phyloP scores from a whole-genome alignment of 1,140 invertebrate genomes.

The Bathynomus jamesi region DNA sequence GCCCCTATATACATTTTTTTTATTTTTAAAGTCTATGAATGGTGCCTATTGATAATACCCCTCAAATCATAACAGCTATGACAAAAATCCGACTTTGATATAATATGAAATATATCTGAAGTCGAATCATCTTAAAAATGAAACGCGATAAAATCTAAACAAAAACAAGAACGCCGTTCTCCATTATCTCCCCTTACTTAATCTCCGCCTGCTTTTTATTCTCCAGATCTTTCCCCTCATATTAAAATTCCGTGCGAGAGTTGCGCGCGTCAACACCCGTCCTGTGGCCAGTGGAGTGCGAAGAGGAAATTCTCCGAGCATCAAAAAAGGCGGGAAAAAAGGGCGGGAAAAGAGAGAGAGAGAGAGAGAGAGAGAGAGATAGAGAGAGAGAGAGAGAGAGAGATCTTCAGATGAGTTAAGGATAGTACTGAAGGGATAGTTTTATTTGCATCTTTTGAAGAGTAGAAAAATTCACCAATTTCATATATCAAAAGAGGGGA shows the following conservation, averaged over 20 bases:
- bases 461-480: no score
- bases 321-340: background rate
- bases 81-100: background rate
- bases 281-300: background rate
- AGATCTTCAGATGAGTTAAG: background rate
- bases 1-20: no score
- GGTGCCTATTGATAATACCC: background rate
- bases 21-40: background rate
- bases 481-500: no score
- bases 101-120: slow-evolving; percentile 1
- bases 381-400: background rate
- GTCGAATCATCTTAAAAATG: background rate
- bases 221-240: background rate
- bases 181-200: background rate
- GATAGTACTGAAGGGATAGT: no score
- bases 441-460: no score
- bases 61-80: background rate
- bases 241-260: background rate
- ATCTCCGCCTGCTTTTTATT: slow-evolving; percentile 1
- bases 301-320: background rate
- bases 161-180: background rate
- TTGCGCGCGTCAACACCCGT: background rate
- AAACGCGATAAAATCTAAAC: background rate
- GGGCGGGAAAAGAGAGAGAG: background rate
- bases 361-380: background rate